phyloP scores from a whole-genome alignment of 2,888 invertebrate genomes.

The Bedellia somnulentella region DNA sequence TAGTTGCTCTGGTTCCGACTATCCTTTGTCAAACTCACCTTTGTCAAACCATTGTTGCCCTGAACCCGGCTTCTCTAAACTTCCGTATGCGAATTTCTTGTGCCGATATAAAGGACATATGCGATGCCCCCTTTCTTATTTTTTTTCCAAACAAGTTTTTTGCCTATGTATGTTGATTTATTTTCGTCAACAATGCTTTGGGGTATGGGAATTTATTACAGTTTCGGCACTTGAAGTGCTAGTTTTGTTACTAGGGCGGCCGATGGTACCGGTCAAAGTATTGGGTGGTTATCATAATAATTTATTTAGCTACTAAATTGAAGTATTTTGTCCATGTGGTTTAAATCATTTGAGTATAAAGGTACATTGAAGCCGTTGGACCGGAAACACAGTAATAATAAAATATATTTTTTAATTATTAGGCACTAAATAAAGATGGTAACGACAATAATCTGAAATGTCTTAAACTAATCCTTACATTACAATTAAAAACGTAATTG shows the following conservation, averaged over 20 bases:
- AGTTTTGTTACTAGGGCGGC: conserved; percentile 22
- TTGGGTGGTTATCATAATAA: too few species aligned
- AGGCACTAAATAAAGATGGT: too few species aligned
- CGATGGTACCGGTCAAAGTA: too few species aligned
- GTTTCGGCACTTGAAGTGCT: conserved; percentile 17
- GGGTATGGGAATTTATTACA: conserved; percentile 43
- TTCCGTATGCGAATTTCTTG: conserved; percentile 49
- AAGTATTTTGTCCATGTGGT: too few species aligned
- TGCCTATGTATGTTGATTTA: conserved; percentile 47
- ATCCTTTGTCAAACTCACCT: conserved; percentile 28
- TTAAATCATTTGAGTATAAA: too few species aligned
- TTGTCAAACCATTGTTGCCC: conserved; percentile 38
- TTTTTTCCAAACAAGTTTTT: conserved; percentile 42
- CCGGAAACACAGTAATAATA: too few species aligned
- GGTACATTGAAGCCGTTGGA: too few species aligned
- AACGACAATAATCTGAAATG: too few species aligned
- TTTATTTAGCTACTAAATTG: too few species aligned
- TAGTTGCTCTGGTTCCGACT: conserved; percentile 34
- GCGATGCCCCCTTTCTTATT: conserved; percentile 23
- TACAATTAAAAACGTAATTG: too few species aligned
- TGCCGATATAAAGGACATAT: conserved; percentile 23
- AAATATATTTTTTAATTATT: too few species aligned
- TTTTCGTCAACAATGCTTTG: conserved; percentile 49
- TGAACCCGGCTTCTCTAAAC: conserved; percentile 34
- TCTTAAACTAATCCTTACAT: too few species aligned